Percentiles rank a stretch among this genome's conserved stretches.
phyloP scores from a whole-genome alignment of 2,888 invertebrate genomes.

The Nudaria mundana region DNA sequence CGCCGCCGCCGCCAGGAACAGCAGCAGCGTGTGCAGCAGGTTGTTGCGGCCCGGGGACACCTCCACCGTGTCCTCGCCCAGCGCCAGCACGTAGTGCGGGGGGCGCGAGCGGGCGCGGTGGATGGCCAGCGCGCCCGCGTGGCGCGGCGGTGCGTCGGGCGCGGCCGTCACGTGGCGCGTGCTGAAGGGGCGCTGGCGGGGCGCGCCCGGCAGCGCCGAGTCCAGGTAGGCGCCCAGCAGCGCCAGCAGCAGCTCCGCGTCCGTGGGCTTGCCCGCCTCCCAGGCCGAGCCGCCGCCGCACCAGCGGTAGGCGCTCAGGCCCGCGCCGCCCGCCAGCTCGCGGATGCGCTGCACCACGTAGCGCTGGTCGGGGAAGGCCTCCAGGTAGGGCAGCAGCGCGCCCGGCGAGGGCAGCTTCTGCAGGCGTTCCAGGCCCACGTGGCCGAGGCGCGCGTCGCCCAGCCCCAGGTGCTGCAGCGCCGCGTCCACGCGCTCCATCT shows the following conservation, averaged over 20 bases:
- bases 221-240: slow-evolving; percentile 93
- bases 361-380: slow-evolving; percentile 80
- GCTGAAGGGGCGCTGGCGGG: slow-evolving; percentile 47
- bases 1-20: slow-evolving; percentile 89
- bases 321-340: slow-evolving; percentile 90
- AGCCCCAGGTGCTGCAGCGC: slow-evolving; percentile 79
- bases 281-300: slow-evolving; percentile 91
- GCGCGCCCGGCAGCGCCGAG: slow-evolving; percentile 71
- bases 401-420: slow-evolving; percentile 38
- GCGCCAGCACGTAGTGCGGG: slow-evolving; percentile 28
- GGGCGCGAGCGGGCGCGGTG: slow-evolving; percentile 22
- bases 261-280: slow-evolving; percentile 92
- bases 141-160: slow-evolving; percentile 1
- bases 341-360: slow-evolving; percentile 90
- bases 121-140: slow-evolving; percentile 8
- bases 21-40: slow-evolving; percentile 91
- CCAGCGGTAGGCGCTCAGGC: slow-evolving; percentile 95
- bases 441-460: slow-evolving; percentile 25
- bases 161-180: slow-evolving; percentile 61
- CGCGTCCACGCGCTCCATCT: slow-evolving; percentile 87
- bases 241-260: slow-evolving; percentile 93
- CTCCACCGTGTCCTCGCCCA: slow-evolving; percentile 31
- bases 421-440: slow-evolving; percentile 40
- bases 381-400: slow-evolving; percentile 37
- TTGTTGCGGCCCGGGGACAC: slow-evolving; percentile 87